Base-by-base conservation (phyloP, 2,888 invertebrate species). In the Amphipyra berbera region DNA sequence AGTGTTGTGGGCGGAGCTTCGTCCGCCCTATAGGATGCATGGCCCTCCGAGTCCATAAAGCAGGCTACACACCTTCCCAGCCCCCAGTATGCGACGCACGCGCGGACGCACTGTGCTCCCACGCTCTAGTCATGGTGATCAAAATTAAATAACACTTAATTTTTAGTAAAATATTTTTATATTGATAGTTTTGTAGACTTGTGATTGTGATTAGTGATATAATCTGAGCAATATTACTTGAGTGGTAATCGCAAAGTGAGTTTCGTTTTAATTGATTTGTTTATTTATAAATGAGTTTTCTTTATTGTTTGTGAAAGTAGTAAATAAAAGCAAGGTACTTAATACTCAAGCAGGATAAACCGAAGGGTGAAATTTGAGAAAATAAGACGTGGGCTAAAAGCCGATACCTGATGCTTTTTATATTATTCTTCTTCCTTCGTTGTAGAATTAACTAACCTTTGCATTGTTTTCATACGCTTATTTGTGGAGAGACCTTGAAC, bases 1-100 rank as follows among this genome's bases (percentile, higher is more conserved):
- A 81, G 77, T 68, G 73, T 81, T 76, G 82, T 81, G 82, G 91
- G 91, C 88, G 92, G 88, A 82, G 79, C 85, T 60, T 61, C 47
- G 5, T 14, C 75, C 81, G 58, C 75, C 84, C 84, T 68, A 79
- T 69, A 61, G 50, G 40, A 46, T 12, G 46, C 37, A 61, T 45
- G 60, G 48, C 49, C 45, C 57, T 65, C 41, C 30, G 45, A 56
- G 66, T 50, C 57, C 77, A 82, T 87, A 87, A 68, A 86, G 79
- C 75, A 69, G 81, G 82, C 82, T 71, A 59, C 67, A 30, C 14
- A 68, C 62, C 68, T 70, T 69, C 69, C 61, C 82, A 55, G 66
- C 82, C 83, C 85, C 82, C 89, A 91, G 21, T 7, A 30, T 7
- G 65, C 69, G 78, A 76, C 83, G 79, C 81, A 82, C 62, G 83